Conservation (phyloP, 2,113 vertebrate genomes). For the Rhinopomastus cyanomelas region DNA sequence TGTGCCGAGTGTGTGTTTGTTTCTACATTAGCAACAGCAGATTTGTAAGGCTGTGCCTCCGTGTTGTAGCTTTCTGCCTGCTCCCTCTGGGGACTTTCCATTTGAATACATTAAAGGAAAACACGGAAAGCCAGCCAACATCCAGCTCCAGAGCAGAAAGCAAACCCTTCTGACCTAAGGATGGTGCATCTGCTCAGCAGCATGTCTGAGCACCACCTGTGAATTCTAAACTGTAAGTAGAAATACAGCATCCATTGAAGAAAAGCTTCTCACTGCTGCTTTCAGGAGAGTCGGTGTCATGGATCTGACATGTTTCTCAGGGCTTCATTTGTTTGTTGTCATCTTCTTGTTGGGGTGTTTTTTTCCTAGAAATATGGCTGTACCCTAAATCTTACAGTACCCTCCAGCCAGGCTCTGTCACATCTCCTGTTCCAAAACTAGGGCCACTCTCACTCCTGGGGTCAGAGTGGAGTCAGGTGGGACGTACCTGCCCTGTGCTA, state of each 20-base stretch:
- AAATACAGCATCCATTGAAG: neutral
- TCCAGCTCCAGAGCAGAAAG: neutral
- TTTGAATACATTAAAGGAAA: neutral
- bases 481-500: neutral
- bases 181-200: neutral
- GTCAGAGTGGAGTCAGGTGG: neutral
- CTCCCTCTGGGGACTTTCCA: neutral
- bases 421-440: neutral
- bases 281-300: neutral
- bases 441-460: neutral
- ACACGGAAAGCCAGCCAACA: neutral
- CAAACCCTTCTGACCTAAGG: neutral
- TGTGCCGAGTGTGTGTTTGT: rapidly evolving
- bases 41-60: neutral
- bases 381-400: neutral
- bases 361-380: neutral
- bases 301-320: neutral
- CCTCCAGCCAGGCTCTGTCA: neutral
- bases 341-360: neutral
- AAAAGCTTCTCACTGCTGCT: neutral
- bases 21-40: neutral
- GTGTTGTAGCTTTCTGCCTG: rapidly evolving
- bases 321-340: neutral
- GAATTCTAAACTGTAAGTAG: neutral
- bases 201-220: neutral